Percentiles rank a stretch among this genome's conserved stretches.
Evolutionary conservation across 2,113 vertebrate genomes (phyloP).

Genomic region (Leptocoma aspasia): DNA sequence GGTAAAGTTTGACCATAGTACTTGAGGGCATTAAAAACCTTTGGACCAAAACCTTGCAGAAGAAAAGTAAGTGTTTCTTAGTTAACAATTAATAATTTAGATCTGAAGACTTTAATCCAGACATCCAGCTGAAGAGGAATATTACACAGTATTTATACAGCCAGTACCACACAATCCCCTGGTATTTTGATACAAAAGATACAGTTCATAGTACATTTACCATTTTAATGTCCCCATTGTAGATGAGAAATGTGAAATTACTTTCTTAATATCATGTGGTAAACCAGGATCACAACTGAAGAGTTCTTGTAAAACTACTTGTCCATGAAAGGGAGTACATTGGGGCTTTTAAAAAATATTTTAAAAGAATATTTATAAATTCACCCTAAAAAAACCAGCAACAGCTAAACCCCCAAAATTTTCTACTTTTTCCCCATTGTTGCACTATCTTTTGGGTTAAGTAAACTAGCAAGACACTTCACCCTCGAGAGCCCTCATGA

Average conservation of each 20-base stretch:
- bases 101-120: background rate
- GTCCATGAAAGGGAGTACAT: background rate
- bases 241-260: background rate
- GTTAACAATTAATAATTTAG: conserved; percentile 49
- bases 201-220: background rate
- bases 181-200: background rate
- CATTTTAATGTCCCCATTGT: background rate
- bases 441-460: background rate
- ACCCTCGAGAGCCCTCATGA: background rate
- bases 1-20: conserved; percentile 36
- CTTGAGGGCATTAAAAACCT: conserved; percentile 32
- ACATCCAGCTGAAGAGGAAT: background rate
- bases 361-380: background rate
- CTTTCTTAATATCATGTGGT: background rate
- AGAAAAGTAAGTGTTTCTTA: conserved; percentile 1
- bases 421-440: background rate
- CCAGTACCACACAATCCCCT: background rate
- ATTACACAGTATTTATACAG: background rate
- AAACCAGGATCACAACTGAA: background rate
- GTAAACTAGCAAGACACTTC: background rate
- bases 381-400: background rate
- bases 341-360: background rate
- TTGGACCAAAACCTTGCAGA: conserved; percentile 35
- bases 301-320: background rate
- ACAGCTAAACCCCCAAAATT: background rate